Conservation (phyloP, 92 coral and sea anemone species). For the Parazoanthus swiftii region DNA sequence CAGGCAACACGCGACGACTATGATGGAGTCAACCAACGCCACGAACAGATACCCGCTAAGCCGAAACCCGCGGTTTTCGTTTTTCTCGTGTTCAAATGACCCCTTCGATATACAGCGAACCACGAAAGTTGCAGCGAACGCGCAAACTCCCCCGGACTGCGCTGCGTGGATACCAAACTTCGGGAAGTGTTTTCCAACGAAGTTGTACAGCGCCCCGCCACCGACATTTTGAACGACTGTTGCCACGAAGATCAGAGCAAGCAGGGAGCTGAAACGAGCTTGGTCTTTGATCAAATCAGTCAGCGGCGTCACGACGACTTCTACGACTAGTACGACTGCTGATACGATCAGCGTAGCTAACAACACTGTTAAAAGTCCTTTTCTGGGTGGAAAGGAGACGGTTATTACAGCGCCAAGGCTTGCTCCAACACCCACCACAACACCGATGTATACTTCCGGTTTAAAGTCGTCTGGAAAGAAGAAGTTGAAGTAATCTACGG, state of each 20-base stretch:
- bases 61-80: conserved; percentile 68
- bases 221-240: conserved; percentile 84
- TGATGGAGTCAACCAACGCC: conserved; percentile 72
- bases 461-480: conserved; percentile 83
- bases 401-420: conserved; percentile 76
- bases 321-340: conserved; percentile 64
- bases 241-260: conserved; percentile 70
- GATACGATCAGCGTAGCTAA: conserved; percentile 66
- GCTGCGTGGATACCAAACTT: conserved; percentile 84
- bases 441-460: conserved; percentile 86
- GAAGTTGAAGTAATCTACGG: conserved; percentile 86
- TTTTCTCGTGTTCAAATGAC: conserved; percentile 69
- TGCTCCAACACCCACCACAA: conserved; percentile 81
- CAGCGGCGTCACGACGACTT: conserved; percentile 72
- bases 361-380: conserved; percentile 57
- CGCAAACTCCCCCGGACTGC: conserved; percentile 91
- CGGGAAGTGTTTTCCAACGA: conserved; percentile 81
- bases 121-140: conserved; percentile 81
- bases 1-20: conserved; percentile 68
- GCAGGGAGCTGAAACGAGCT: conserved; percentile 71
- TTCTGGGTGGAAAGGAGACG: conserved; percentile 64
- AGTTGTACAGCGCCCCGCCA: conserved; percentile 81
- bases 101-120: conserved; percentile 91
- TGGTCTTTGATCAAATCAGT: conserved; percentile 42
- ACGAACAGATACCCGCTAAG: conserved; percentile 87